Base-by-base conservation (phyloP, 2,113 vertebrate species). In the Eptesicus fuscus region DNA sequence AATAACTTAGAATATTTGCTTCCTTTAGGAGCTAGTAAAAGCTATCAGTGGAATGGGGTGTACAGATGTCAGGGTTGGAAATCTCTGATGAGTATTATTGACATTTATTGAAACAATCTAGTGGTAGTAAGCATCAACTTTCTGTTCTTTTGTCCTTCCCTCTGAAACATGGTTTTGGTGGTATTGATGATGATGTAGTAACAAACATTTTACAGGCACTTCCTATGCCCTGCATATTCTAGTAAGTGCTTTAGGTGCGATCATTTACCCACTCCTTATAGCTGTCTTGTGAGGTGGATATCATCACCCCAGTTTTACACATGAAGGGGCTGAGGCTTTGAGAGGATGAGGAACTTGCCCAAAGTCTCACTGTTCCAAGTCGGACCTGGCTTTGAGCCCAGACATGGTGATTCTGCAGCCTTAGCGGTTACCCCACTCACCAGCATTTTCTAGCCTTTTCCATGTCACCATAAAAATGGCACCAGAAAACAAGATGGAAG, bases 141-240 rank as follows among this genome's bases (percentile, higher is more conserved):
- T 67, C 30, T 70, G 0, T 70, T 28, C 1, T 37, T 71, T 53
- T 92, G 49, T 51, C 63, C 20, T 80, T 56, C 32, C 1, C 30
- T 16, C 4, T 13, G 74, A 40, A 42, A 32, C 8, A 1, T 28
- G 37, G 35, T 11, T n/a, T 77, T 51, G 44, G 16, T 63, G 30
- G 7, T 53, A 28, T 32, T 20, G 13, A 4, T 3, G 87, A 25
- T 3, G 86, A 83, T 4, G n/a, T 85, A 20, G 67, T 10, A 83
- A 78, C 37, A 53, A 3, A 56, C 22, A 1, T 42, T 79, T 63
- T 37, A 14, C n/a, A 20, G n/a, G 71, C 32, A 25, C 20, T 63
- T 56, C 10, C 53, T 53, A 1, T 53, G 14, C 16, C 25, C 44
- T 14, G 0, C 0, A 0, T 25, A 7, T 11, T 22, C 49, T 25